These are phyloP conservation scores for Heterodera filipjevi DNA, from an alignment of 2,888 invertebrate species.

Conservation along the genomic window DNA sequence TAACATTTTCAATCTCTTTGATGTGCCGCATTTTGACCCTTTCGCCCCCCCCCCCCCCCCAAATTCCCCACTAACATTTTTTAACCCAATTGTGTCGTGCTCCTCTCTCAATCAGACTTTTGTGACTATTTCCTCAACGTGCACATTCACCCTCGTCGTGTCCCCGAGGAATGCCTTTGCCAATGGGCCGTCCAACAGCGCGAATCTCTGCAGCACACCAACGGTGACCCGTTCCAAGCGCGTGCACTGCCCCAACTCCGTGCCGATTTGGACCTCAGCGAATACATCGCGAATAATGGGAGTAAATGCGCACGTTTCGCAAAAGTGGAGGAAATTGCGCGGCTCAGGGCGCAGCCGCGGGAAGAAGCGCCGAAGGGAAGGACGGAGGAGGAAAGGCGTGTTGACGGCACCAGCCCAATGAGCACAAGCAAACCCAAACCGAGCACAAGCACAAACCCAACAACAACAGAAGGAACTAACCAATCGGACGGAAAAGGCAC, in stretches of 20 bases:
- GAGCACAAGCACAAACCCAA: constrained; percentile 8
- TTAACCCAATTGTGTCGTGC: not conserved
- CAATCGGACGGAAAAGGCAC: not conserved
- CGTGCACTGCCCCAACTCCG: constrained; percentile 31
- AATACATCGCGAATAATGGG: constrained; percentile 10
- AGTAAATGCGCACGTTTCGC: constrained; percentile 10
- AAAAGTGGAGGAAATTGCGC: constrained; percentile 23
- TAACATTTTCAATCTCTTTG: not conserved
- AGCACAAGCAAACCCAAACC: not conserved
- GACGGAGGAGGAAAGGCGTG: not conserved
- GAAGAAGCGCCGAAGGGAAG: not conserved
- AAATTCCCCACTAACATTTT: constrained; percentile 8
- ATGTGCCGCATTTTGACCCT: not conserved
- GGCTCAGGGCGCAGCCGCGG: constrained; percentile 16
- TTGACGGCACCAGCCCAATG: not conserved
- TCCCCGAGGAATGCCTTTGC: constrained; percentile 61
- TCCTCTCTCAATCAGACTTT: constrained; percentile 50
- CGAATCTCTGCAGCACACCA: constrained; percentile 8
- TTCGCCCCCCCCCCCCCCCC: not conserved
- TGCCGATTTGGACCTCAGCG: constrained; percentile 30
- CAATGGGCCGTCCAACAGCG: constrained; percentile 48
- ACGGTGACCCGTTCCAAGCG: constrained; percentile 9
- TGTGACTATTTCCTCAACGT: constrained; percentile 58
- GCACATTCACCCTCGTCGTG: constrained; percentile 40
- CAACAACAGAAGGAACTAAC: not conserved